Base-by-base conservation (phyloP, 37 sponge, comb jelly and placozoan genomes). In the Halisarca cf. caerulea region DNA sequence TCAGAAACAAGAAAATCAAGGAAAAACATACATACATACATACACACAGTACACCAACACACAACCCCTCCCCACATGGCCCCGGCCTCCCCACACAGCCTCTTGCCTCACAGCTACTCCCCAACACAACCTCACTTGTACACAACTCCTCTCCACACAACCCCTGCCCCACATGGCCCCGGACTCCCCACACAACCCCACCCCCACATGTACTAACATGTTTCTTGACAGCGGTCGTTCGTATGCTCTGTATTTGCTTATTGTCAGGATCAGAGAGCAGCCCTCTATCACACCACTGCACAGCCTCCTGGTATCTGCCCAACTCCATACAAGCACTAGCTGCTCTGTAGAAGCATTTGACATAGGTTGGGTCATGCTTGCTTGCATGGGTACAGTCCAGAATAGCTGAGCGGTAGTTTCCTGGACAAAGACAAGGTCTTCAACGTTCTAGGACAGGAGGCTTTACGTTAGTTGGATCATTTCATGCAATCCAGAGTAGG, bases 241-340 rank as follows among this genome's bases (percentile, higher is more conserved):
- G 38, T 18, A 92, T 37, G 8, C 90, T 90, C 51, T 20, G 54
- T 58, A 95, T 55, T 25, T 35, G 72, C 2, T 35, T 23, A 66
- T 93, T 54, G 27, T 58, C 81, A 35, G 91, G 79, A 23, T 88
- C 83, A 14, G 84, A 51, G 79, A 27, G 0, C 30, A 95, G 58
- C 18, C 90, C 96, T n/a, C 84, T 66, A 27, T 91, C 90, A 85
- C 97, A 94, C 94, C 95, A 96, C 44, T 87, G 66, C 33, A 94
- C 1, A 4, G 87, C 94, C 36, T 94, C 95, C 0, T 51, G 35
- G 36, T 82, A 94, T 11, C 79, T 62, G 43, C 59, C 54, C 81
- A 96, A 59, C 59, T 85, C 70, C 27, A 85, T 18, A 81, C 84
- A 89, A 17, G 80, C 80, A 37, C 58, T 39, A 18, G 92, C 92